Percentiles rank a stretch among this genome's conserved stretches.
These are phyloP conservation scores for Drosophila maculinotata DNA, from an alignment of 2,888 invertebrate species.

Conservation along the genomic window DNA sequence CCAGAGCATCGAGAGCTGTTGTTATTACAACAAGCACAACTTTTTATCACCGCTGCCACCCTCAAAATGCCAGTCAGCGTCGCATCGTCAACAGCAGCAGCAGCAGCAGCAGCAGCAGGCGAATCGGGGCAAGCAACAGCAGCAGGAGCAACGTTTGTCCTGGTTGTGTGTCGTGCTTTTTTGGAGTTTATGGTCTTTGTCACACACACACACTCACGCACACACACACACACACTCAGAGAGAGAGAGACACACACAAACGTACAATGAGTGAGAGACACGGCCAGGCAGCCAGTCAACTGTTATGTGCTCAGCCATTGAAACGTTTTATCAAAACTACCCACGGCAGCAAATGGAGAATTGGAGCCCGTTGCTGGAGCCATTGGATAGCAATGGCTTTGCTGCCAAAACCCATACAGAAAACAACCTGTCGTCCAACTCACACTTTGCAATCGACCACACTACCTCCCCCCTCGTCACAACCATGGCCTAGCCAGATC, in stretches of 20 bases:
- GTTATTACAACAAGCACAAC: constrained; percentile 78
- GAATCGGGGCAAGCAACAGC: constrained; percentile 39
- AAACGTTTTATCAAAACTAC: constrained; percentile 80
- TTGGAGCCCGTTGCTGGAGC: constrained; percentile 43
- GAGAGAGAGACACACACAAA: constrained; percentile 9
- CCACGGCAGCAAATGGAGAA: constrained; percentile 60
- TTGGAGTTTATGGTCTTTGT: constrained; percentile 75
- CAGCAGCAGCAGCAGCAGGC: constrained; percentile 28
- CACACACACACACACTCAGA: constrained; percentile 19
- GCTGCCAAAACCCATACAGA: constrained; percentile 52
- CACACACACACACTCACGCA: constrained; percentile 59
- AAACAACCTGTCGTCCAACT: constrained; percentile 67
- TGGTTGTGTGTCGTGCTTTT: constrained; percentile 66
- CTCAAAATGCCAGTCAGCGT: constrained; percentile 76
- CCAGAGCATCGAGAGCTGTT: constrained; percentile 64
- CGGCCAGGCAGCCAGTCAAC: constrained; percentile 74
- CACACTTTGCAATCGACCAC: constrained; percentile 38
- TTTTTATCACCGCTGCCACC: constrained; percentile 78
- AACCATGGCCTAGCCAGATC: constrained; percentile 28
- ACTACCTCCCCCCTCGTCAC: neutral
- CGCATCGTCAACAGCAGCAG: constrained; percentile 66
- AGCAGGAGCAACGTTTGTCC: constrained; percentile 60
- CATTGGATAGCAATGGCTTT: constrained; percentile 67
- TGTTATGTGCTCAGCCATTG: constrained; percentile 78
- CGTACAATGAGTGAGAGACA: constrained; percentile 48